These are phyloP conservation scores for Meleagris gallopavo DNA, from an alignment of 2,113 vertebrate species.

Conservation along the genomic window DNA sequence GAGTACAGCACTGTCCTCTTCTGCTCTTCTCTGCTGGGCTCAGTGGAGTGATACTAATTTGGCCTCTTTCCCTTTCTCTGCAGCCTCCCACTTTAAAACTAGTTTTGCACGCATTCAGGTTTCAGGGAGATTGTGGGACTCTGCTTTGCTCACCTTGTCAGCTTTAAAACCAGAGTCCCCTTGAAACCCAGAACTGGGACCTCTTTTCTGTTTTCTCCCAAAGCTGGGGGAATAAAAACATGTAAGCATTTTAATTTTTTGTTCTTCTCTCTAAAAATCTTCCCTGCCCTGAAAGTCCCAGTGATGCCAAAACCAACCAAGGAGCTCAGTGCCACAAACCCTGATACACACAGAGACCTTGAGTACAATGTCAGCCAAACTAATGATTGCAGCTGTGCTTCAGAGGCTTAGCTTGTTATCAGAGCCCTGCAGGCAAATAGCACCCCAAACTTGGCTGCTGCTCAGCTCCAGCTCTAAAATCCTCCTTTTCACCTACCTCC, in stretches of 20 bases:
- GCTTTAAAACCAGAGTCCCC: not conserved
- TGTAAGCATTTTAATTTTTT: not conserved
- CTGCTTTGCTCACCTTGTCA: not conserved
- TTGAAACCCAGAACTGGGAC: not conserved
- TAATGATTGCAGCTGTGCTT: slow-evolving; percentile 14
- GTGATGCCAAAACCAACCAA: not conserved
- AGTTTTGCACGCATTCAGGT: not conserved
- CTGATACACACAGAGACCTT: not conserved
- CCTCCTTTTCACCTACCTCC: slow-evolving; percentile 2
- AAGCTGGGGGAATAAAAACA: not conserved
- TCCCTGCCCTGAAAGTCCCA: not conserved
- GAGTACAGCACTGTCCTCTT: slow-evolving; percentile 12
- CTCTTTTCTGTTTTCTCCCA: not conserved
- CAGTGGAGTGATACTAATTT: slow-evolving; percentile 27
- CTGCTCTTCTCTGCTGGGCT: not conserved
- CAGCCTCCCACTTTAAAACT: not conserved
- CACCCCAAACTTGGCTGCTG: slow-evolving; percentile 32
- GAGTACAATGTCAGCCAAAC: slow-evolving; percentile 19
- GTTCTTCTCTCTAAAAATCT: not conserved
- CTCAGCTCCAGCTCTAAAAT: not conserved
- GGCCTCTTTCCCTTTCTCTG: not conserved
- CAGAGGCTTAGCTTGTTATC: slow-evolving; percentile 46
- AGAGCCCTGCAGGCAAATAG: slow-evolving; percentile 11
- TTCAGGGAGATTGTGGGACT: not conserved
- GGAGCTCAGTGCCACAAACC: not conserved